Percentiles rank a stretch among this genome's conserved stretches.
phyloP scores from a whole-genome alignment of 2,113 vertebrate species.

The Leptobrachium leishanense region DNA sequence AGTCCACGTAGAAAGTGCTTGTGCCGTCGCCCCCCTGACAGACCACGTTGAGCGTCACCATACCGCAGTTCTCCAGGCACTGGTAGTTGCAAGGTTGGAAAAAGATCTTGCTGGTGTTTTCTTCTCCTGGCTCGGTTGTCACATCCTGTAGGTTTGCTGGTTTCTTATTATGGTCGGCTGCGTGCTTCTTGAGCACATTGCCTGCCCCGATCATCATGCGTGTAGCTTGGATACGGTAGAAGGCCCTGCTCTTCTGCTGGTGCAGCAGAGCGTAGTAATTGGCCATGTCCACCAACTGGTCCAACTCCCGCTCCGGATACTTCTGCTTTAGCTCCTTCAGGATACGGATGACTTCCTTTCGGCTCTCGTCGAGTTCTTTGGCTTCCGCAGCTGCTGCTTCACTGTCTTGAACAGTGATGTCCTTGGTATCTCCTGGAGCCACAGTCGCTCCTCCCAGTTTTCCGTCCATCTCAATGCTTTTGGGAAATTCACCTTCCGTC shows the following conservation, averaged over 20 bases:
- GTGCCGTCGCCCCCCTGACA: constrained; percentile 80
- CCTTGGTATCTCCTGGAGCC: constrained; percentile 53
- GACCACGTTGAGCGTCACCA: constrained; percentile 74
- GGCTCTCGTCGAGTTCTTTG: constrained; percentile 87
- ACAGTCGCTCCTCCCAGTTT: constrained; percentile 67
- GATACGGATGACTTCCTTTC: constrained; percentile 93
- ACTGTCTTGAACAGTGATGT: constrained; percentile 54
- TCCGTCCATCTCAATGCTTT: constrained; percentile 77
- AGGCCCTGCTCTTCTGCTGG: constrained; percentile 95
- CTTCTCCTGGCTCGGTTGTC: constrained; percentile 59
- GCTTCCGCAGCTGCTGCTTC: constrained; percentile 63
- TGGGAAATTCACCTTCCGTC: constrained; percentile 84
- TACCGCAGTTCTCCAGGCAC: constrained; percentile 95
- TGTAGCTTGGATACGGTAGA: constrained; percentile 94
- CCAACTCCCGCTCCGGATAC: constrained; percentile 90
- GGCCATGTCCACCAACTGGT: constrained; percentile 89
- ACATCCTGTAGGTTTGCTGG: constrained; percentile 46
- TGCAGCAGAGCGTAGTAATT: constrained; percentile 92
- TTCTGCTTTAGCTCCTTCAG: constrained; percentile 94
- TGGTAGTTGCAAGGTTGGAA: constrained; percentile 87
- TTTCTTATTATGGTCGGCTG: constrained; percentile 74
- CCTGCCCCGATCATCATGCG: constrained; percentile 93
- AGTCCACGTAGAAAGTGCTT: constrained; percentile 95
- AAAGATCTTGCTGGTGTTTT: constrained; percentile 79
- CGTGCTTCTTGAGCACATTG: constrained; percentile 88